Conservation (phyloP, 2,113 vertebrate species). For the Aphyosemion australe region DNA sequence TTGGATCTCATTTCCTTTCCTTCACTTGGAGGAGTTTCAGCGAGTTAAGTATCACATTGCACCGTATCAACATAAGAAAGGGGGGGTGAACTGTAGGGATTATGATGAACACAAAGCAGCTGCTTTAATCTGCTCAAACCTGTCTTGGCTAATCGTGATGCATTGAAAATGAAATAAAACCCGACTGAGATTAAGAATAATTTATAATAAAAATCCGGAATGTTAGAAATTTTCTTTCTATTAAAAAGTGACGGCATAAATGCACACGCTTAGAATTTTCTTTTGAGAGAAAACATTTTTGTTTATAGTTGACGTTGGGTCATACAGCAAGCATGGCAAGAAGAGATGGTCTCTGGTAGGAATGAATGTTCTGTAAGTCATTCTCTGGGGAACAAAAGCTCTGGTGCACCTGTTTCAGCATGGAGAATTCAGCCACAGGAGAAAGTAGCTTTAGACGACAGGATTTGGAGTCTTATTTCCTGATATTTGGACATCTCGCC, state of each 20-base stretch:
- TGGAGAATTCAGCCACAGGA: no score
- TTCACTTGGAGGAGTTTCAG: conserved; percentile 19
- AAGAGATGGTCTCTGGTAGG: no score
- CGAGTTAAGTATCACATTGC: conserved; percentile 27
- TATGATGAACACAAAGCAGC: conserved; percentile 10
- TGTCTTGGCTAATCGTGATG: neutral
- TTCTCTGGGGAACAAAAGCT: no score
- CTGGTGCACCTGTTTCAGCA: no score
- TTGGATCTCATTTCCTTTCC: conserved; percentile 13
- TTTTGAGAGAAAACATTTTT: no score
- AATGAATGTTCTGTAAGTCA: no score
- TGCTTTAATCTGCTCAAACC: neutral
- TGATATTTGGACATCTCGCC: no score
- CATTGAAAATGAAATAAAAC: neutral
- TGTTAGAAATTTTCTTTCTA: neutral
- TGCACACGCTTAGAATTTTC: neutral
- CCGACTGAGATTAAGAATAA: neutral
- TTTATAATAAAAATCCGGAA: neutral
- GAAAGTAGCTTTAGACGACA: no score
- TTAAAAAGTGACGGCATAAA: neutral
- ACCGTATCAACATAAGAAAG: conserved; percentile 21
- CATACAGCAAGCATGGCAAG: no score
- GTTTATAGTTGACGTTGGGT: no score
- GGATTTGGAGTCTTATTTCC: no score
- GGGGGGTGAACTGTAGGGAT: conserved; percentile 7